Conservation (phyloP, 1,140 invertebrate species). For the Drosophila kurseongensis region DNA sequence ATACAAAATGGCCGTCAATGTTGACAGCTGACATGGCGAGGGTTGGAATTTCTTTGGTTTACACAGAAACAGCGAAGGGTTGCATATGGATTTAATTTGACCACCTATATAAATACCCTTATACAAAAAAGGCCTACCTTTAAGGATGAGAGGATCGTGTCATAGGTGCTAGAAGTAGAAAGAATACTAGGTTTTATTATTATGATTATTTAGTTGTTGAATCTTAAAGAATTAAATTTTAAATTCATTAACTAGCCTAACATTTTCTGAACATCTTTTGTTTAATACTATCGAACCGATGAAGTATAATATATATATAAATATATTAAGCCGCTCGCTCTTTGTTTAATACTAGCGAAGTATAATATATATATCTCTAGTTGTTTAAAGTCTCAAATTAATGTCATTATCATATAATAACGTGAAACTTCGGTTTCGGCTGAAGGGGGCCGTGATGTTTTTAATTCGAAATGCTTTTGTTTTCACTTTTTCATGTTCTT, state of each 20-base stretch:
- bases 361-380: no score
- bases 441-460: conserved; percentile 1
- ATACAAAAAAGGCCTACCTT: conserved; percentile 6
- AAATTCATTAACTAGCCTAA: no score
- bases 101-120: not conserved
- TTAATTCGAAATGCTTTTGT: conserved; percentile 32
- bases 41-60: not conserved
- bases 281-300: no score
- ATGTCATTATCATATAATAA: conserved; percentile 12
- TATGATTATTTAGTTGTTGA: no score
- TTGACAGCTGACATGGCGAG: conserved; percentile 19
- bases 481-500: conserved; percentile 31
- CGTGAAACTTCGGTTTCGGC: conserved; percentile 40
- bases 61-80: not conserved
- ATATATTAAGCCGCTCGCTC: no score
- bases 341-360: no score
- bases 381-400: no score
- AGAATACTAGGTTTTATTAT: not conserved
- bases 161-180: conserved; percentile 5
- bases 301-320: no score
- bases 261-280: no score
- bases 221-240: no score
- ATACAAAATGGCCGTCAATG: conserved; percentile 48
- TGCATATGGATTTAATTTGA: not conserved
- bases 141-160: not conserved